A percentile compares a stretch with the other conserved stretches of the same genome.
phyloP scores from a whole-genome alignment of 1,140 invertebrate species.

The Drosophila ficusphila region DNA sequence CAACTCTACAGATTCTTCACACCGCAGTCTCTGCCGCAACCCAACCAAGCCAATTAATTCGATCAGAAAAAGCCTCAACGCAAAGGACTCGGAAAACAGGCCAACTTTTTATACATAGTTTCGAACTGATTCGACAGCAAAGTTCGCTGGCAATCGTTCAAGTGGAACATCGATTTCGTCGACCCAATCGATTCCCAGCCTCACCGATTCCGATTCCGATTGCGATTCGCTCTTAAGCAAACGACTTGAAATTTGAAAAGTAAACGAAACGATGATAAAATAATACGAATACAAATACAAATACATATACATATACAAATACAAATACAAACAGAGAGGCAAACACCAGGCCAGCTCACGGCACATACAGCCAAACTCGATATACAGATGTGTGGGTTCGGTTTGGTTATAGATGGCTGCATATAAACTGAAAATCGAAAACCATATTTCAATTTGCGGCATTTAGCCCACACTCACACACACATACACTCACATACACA shows the following conservation, averaged over 20 bases:
- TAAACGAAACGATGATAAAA: constrained; percentile 77
- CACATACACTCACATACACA: constrained; percentile 5
- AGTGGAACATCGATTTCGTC: constrained; percentile 35
- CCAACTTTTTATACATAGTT: neutral
- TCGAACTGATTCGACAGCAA: constrained; percentile 15
- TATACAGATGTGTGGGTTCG: constrained; percentile 32
- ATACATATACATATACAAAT: constrained; percentile 45
- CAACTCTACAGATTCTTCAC: too few species aligned
- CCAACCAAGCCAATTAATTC: neutral
- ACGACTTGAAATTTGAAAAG: constrained; percentile 78
- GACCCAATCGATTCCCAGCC: constrained; percentile 16
- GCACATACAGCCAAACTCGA: neutral
- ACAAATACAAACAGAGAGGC: constrained; percentile 8
- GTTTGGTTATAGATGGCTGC: constrained; percentile 78
- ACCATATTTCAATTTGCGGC: constrained; percentile 82
- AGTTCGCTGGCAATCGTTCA: constrained; percentile 41
- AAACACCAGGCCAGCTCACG: constrained; percentile 7
- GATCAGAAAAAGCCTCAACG: neutral
- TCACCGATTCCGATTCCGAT: neutral
- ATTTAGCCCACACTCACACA: constrained; percentile 69
- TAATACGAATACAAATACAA: constrained; percentile 57
- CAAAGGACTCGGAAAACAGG: neutral
- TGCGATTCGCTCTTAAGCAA: constrained; percentile 31
- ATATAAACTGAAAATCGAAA: constrained; percentile 82
- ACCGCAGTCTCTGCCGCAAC: too few species aligned